Conservation (phyloP, 2,113 vertebrate genomes). For the Chaenocephalus aceratus region DNA sequence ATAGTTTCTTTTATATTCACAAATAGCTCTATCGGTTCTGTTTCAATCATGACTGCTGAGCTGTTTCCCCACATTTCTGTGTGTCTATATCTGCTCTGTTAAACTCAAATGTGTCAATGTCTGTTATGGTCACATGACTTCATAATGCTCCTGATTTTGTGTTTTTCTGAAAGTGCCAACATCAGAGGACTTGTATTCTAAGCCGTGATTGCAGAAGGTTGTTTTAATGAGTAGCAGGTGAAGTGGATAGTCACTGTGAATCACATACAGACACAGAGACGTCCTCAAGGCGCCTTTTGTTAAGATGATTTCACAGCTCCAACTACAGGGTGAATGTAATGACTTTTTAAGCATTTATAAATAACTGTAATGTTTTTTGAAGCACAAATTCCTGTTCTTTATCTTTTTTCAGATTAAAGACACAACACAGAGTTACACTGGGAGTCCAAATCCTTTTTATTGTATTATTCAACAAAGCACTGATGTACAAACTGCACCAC, state of each 20-base stretch:
- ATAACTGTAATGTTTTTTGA: conserved; percentile 66
- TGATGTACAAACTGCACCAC: not conserved
- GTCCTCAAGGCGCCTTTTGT: not conserved
- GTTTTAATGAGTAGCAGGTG: conserved; percentile 1
- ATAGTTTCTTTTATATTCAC: conserved; percentile 20
- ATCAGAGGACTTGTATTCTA: conserved; percentile 4
- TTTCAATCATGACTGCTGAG: conserved; percentile 10
- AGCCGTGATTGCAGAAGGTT: not conserved
- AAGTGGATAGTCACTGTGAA: conserved; percentile 21
- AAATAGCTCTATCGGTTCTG: conserved; percentile 22
- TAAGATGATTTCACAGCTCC: conserved; percentile 13
- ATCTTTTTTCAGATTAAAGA: conserved; percentile 78
- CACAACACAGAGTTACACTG: conserved; percentile 31
- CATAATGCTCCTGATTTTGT: not conserved
- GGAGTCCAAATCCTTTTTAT: conserved; percentile 4
- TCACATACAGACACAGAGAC: not conserved
- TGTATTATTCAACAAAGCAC: too few species aligned
- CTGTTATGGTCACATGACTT: conserved; percentile 23
- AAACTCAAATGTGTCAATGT: conserved; percentile 1
- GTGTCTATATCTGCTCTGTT: conserved; percentile 18
- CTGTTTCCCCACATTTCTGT: conserved; percentile 23
- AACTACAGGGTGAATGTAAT: conserved; percentile 47
- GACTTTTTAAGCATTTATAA: conserved; percentile 61
- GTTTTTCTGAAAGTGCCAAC: conserved; percentile 37
- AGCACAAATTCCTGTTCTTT: conserved; percentile 72